phyloP scores from a whole-genome alignment of 2,797 vertebrate species.

The Discoglossus pictus region DNA sequence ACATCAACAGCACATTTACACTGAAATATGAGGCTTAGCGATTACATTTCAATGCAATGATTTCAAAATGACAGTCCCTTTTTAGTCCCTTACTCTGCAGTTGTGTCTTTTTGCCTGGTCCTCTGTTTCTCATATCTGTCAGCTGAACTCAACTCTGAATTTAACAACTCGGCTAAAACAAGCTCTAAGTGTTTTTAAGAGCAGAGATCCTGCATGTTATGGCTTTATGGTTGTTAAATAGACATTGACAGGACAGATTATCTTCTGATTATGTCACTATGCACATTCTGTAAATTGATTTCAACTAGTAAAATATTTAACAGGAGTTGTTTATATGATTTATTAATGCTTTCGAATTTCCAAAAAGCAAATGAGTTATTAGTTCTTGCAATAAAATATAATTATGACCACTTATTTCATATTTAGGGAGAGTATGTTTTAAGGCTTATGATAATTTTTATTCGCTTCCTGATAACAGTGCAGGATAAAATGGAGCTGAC shows the following conservation, averaged over 20 bases:
- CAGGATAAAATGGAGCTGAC: too few species aligned
- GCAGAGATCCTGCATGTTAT: conserved; percentile 12
- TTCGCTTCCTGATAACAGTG: too few species aligned
- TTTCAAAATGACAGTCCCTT: conserved; percentile 17
- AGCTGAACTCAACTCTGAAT: not conserved
- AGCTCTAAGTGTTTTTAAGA: not conserved
- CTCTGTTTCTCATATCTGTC: conserved; percentile 20
- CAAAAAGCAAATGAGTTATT: too few species aligned
- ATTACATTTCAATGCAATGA: conserved; percentile 20
- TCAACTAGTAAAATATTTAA: too few species aligned
- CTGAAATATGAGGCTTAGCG: not conserved
- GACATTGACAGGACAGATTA: not conserved
- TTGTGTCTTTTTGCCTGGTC: not conserved
- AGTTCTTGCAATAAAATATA: too few species aligned
- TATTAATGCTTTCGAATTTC: too few species aligned
- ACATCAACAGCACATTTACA: not conserved
- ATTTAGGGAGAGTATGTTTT: too few species aligned
- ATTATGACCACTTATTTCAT: too few species aligned
- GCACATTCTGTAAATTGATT: too few species aligned
- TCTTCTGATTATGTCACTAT: too few species aligned
- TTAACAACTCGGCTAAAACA: conserved; percentile 1
- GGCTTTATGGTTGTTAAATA: conserved; percentile 5
- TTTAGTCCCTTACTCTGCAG: conserved; percentile 13
- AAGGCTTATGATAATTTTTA: too few species aligned
- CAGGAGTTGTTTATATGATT: too few species aligned